Conservation (phyloP, 2,888 invertebrate genomes). For the Nomada hirtipes region DNA sequence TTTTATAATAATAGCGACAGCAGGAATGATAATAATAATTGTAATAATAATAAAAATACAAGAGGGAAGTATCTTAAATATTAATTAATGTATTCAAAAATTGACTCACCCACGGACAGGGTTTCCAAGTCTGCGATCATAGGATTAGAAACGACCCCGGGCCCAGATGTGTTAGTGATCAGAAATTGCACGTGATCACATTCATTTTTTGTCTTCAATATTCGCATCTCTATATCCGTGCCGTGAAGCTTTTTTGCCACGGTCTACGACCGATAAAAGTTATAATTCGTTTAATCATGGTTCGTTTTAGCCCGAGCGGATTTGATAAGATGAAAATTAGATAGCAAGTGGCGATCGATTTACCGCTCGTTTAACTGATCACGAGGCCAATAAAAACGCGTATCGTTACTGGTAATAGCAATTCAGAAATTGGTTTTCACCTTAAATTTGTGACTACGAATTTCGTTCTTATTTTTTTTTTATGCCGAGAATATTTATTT, state of each 20-base stretch:
- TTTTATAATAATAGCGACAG: too few relatives aligned
- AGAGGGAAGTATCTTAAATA: too few relatives aligned
- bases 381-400: neutral
- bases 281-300: slow-evolving; percentile 31
- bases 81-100: neutral
- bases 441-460: neutral
- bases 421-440: neutral
- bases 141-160: slow-evolving; percentile 88
- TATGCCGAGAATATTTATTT: too few relatives aligned
- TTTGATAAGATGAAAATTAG: slow-evolving; percentile 17
- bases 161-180: slow-evolving; percentile 93
- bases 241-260: slow-evolving; percentile 97
- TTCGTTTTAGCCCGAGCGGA: neutral
- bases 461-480: too few relatives aligned
- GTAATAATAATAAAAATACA: too few relatives aligned
- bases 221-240: slow-evolving; percentile 96
- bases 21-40: too few relatives aligned
- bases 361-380: slow-evolving; percentile 4
- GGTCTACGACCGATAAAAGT: slow-evolving; percentile 86
- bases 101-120: slow-evolving; percentile 87
- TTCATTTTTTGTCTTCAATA: slow-evolving; percentile 94
- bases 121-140: slow-evolving; percentile 91
- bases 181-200: slow-evolving; percentile 97
- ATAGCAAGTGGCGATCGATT: slow-evolving; percentile 5
- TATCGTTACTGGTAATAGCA: neutral